Conservation (phyloP, 2,797 vertebrate species). For the Pygocentrus nattereri region DNA sequence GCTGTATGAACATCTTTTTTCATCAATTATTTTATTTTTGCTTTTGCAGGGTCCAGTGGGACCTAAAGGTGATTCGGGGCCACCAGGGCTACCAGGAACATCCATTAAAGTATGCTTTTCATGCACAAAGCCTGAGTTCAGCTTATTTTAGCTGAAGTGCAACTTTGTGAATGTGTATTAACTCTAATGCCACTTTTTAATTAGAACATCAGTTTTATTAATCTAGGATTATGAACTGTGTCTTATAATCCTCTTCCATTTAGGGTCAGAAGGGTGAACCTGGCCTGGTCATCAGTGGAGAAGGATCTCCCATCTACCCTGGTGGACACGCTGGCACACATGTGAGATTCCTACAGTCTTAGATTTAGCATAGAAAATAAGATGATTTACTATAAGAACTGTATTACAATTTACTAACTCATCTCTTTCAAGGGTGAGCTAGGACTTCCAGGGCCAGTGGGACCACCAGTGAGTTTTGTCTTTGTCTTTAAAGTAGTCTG, state of each 20-base stretch:
- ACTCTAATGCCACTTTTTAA: too few relatives aligned
- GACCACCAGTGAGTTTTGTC: conserved; percentile 45
- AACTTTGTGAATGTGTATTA: background rate
- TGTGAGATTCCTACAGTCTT: conserved; percentile 55
- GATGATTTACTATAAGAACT: background rate
- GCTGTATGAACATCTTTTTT: too few relatives aligned
- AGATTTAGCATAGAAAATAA: background rate
- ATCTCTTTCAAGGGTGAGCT: conserved; percentile 46
- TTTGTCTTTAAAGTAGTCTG: background rate
- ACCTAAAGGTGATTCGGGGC: conserved; percentile 85
- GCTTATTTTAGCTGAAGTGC: too few relatives aligned
- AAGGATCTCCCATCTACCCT: conserved; percentile 72
- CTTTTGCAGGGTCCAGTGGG: conserved; percentile 82
- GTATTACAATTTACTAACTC: background rate
- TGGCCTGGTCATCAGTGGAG: conserved; percentile 73
- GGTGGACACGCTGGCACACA: conserved; percentile 63
- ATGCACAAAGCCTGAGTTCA: too few relatives aligned
- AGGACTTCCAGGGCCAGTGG: conserved; percentile 44
- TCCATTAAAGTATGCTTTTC: conserved; percentile 80
- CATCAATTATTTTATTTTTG: background rate
- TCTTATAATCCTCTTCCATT: background rate
- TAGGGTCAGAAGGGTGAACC: conserved; percentile 94
- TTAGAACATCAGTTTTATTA: too few relatives aligned
- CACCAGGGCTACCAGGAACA: conserved; percentile 77
- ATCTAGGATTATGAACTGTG: too few relatives aligned